phyloP scores from a whole-genome alignment of 2,888 invertebrate genomes.

The Zaprionus obscuricornis region DNA sequence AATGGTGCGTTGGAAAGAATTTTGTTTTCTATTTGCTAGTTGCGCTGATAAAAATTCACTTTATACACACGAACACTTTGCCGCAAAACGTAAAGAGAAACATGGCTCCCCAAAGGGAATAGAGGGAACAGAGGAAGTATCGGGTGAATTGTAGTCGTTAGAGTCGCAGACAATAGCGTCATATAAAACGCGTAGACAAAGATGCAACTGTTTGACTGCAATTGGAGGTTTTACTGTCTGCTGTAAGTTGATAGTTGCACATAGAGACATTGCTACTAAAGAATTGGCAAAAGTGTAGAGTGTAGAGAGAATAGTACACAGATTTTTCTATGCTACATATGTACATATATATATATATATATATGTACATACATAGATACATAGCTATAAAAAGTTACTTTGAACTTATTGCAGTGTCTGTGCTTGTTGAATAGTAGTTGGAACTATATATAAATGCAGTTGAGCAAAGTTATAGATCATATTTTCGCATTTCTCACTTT shows the following conservation, averaged over 20 bases:
- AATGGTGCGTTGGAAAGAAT: conserved; percentile 59
- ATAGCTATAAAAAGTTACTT: too few species aligned
- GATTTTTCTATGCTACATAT: too few species aligned
- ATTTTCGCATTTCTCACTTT: too few species aligned
- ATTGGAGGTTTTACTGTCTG: conserved; percentile 10
- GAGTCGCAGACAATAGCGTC: conserved; percentile 42
- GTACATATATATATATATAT: too few species aligned
- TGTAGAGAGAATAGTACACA: too few species aligned
- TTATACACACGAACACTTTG: conserved; percentile 61
- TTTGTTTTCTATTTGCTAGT: conserved; percentile 69
- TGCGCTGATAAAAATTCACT: conserved; percentile 72
- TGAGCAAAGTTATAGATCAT: too few species aligned
- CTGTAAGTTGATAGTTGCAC: not conserved
- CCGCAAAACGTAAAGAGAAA: conserved; percentile 26
- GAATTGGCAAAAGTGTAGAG: too few species aligned
- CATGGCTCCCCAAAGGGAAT: conserved; percentile 21
- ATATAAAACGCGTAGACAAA: conserved; percentile 43
- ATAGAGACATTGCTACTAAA: too few species aligned
- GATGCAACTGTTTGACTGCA: conserved; percentile 56
- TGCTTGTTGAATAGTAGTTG: too few species aligned
- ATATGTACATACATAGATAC: too few species aligned
- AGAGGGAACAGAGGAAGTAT: not conserved
- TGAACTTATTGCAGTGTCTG: too few species aligned
- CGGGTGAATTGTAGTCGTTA: not conserved
- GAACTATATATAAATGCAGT: too few species aligned